Base-by-base conservation (phyloP, 1,140 invertebrate genomes). In the Dinothrombium tinctorium region DNA sequence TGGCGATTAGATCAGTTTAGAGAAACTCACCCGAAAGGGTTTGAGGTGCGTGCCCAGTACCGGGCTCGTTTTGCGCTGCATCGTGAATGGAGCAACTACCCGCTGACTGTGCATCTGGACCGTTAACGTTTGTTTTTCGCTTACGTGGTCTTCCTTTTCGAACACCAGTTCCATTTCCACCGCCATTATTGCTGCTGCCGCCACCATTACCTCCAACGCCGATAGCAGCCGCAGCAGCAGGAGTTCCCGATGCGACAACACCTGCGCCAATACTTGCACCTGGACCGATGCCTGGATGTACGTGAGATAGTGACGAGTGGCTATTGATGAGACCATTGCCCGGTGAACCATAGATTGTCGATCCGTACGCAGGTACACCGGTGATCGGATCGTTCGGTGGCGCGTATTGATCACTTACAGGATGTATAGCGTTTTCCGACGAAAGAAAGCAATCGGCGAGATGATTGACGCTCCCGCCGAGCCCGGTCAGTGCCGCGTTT, bases 81-180 rank as follows among this genome's bases (percentile, higher is more conserved):
- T n/a, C n/a, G n/a, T n/a, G n/a, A n/a, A n/a, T n/a, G 26, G 11
- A 29, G 15, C 4, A 29, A 29, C 15, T 29, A 29, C 28, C 28
- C 2, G 28, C 15, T 2, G 28, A n/a, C 15, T 29, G 28, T n/a
- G 15, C 28, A 29, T 20, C 50, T 44, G 40, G 51, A 47, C 5
- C 50, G 43, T 31, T 56, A 15, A 45, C 38, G 3, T 31, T 26
- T 7, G 44, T 41, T 23, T 50, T 49, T 39, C 48, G 14, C 25
- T 50, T 50, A 12, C 48, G 44, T 12, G 49, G 49, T 36, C 49
- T 28, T 2, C 49, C 49, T 21, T 48, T 50, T 20, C 44, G 36
- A 22, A 49, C 45, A 29, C 28, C 28, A 29, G 28, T 29, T n/a
- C 28, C 28, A 8, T 33, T 17, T n/a, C 32, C 15, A 33, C 9